Evolutionary conservation across 2,888 invertebrate species (phyloP), one percentile per base, ranked within the genome.

Genomic region (Volucella inflata): DNA sequence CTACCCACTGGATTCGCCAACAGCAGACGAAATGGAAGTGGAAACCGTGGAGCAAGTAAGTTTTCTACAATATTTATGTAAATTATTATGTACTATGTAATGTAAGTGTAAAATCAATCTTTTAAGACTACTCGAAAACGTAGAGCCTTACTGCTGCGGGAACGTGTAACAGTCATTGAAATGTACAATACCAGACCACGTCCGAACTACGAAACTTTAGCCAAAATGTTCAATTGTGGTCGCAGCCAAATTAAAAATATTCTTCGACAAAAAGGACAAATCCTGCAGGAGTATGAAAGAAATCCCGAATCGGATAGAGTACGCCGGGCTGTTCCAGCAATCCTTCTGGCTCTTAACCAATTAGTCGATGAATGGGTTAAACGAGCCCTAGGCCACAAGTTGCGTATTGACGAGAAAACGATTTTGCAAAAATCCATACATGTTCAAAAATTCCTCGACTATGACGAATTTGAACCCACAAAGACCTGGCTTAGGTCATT

Each of bases 171-270:
- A 8, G 85, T 85, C 44, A 85, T 85, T 17, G 81, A 85, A 57
- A 72, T 85, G 85, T 85, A 85, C 65, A 85, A 42, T 57, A 60
- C 62, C 30, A 60, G 68, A 40, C 85, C 85, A 12, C 72, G 85
- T 38, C 85, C 85, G 14, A 85, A 85, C 64, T 85, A 85, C 40
- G 85, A 81, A 11, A 72, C 85, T 0, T 42, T 85, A n/a, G 85
- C 85, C n/a, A 71, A 59, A 64, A 85, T 85, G 76, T 85, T 85
- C 72, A 72, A 85, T 10, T 85, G 85, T 21, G 85, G 85, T 36
- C 80, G 85, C n/a, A 85, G 85, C 38, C 85, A 85, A 81, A 85
- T 85, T 9, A 85, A 85, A 48, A 81, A 81, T 12, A 85, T 85
- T 16, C 85, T 85, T 44, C 85, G 85, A 0, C 85, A 76, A 38